Evolutionary conservation across 2,797 vertebrate genomes (phyloP), one percentile per base, ranked within the genome.

Genomic region (Enteromius unitaeniatus): DNA sequence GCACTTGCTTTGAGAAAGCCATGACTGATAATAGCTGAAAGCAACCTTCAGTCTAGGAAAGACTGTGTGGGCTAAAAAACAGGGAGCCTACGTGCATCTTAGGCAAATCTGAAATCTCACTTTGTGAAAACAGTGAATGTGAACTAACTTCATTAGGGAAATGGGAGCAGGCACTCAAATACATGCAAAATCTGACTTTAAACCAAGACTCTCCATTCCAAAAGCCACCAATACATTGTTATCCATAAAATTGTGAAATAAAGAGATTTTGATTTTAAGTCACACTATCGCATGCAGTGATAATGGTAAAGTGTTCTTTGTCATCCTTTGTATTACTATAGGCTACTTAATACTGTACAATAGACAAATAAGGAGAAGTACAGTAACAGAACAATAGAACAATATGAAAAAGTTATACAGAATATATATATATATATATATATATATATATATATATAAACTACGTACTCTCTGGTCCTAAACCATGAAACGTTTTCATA

Each of bases 81-180:
- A 90, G 69, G 69, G 88, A 86, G 64, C 79, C 69, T 91, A 67
- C 17, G 53, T 87, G 58, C 77, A 60, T 86, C 90, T 79, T 85
- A 94, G 91, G 93, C 85, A 95, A 95, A 95, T 93, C 3, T 88
- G 78, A 60, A 47, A 85, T 87, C 88, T 90, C 91, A 90, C 90
- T 91, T 84, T 85, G 89, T 90, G 84, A 89, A 92, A 92, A 91
- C 89, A 91, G 82, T 91, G 92, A 91, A 92, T 93, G 88, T 86
- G 87, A 89, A 91, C 87, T 91, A 82, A 93, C 87, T 92, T 91
- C 82, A 92, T 92, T 96, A 96, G 91, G 94, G 89, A 95, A 96
- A 95, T 95, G 68, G 85, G 69, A 79, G 28, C 40, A 89, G 87
- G 86, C 88, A 94, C 92, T 91, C 93, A 95, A 94, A 94, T 91